Base-by-base conservation (phyloP, 2,888 invertebrate genomes). In the Tolmerus cingulatus region DNA sequence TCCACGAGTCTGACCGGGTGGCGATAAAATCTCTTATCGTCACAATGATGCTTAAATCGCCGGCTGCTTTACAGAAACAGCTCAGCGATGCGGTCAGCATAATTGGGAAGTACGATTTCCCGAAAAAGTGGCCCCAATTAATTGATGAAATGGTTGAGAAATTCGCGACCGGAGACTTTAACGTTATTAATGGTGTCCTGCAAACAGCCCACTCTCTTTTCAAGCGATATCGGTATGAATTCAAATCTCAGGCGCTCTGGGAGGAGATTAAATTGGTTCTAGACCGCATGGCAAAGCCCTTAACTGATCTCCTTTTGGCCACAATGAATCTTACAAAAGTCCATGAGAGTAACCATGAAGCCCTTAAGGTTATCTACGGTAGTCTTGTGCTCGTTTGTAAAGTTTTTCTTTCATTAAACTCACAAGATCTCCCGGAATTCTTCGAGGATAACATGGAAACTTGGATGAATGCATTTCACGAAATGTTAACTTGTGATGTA, bases 391-490 rank as follows among this genome's bases (percentile, higher is more conserved):
- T 98, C 37, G 96, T 98, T 87, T 96, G 97, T 90, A 98, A 99
- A 93, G 97, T 99, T 82, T 99, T 99, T 93, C 98, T 98, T 93
- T 99, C 99, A 0, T 94, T 99, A 27, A 99, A 99, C 93, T 97
- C 96, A 89, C 99, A 99, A 94, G 99, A 99, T 93, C 93, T 99
- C 90, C 99, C 99, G 0, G 99, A 99, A 93, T 99, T 97, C 93
- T 99, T 99, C 92, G 99, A 99, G 93, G 99, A 99, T 91, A 98
- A 99, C 92, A 98, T 99, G 96, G 94, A 94, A 30, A 94, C 94
- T 0, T 99, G 99, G 99, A 99, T 99, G 98, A 95, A 95, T 0
- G 95, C 97, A 90, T 97, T 99, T 90, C 95, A 97, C 84, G 95
- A 95, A 43, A 93, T 99, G 46, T 93, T 99, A 51, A 96, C 95